Evolutionary conservation across 1,140 invertebrate genomes (phyloP).

Genomic region (Saccostrea cuccullata): DNA sequence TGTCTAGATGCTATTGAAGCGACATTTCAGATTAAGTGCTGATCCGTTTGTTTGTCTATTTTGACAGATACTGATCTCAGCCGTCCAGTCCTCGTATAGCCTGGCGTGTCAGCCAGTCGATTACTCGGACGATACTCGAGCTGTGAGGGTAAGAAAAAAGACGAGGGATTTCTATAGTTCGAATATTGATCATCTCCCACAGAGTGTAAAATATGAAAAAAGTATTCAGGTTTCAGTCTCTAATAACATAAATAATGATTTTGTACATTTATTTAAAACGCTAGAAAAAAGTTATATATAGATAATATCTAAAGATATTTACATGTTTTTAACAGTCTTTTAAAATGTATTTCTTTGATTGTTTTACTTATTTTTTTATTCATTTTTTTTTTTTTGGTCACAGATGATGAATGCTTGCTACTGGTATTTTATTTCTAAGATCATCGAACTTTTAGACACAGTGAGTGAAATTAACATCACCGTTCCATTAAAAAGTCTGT

Average conservation of each 20-base stretch:
- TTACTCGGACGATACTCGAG: slow-evolving; percentile 66
- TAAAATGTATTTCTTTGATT: not conserved
- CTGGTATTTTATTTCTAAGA: slow-evolving; percentile 98
- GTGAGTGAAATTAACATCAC: slow-evolving; percentile 54
- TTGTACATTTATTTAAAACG: too few relatives aligned
- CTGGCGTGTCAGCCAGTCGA: slow-evolving; percentile 71
- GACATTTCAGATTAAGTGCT: too few relatives aligned
- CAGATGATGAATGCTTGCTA: slow-evolving; percentile 92
- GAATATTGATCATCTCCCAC: too few relatives aligned
- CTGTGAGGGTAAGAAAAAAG: slow-evolving; percentile 60
- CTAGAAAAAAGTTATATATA: too few relatives aligned
- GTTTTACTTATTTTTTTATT: not conserved
- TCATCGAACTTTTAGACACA: slow-evolving; percentile 96
- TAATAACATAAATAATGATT: too few relatives aligned
- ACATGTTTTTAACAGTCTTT: not conserved
- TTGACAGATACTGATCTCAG: slow-evolving; percentile 66
- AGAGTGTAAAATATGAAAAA: too few relatives aligned
- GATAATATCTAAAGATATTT: too few relatives aligned
- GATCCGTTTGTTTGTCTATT: not conserved
- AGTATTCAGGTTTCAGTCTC: too few relatives aligned
- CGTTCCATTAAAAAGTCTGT: too few relatives aligned
- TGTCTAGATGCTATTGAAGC: too few relatives aligned
- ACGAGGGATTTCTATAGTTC: too few relatives aligned
- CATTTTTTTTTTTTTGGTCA: slow-evolving; percentile 42
- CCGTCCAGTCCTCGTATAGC: slow-evolving; percentile 64